These are phyloP conservation scores for Strix uralensis DNA, from an alignment of 2,113 vertebrate genomes.

Conservation along the genomic window DNA sequence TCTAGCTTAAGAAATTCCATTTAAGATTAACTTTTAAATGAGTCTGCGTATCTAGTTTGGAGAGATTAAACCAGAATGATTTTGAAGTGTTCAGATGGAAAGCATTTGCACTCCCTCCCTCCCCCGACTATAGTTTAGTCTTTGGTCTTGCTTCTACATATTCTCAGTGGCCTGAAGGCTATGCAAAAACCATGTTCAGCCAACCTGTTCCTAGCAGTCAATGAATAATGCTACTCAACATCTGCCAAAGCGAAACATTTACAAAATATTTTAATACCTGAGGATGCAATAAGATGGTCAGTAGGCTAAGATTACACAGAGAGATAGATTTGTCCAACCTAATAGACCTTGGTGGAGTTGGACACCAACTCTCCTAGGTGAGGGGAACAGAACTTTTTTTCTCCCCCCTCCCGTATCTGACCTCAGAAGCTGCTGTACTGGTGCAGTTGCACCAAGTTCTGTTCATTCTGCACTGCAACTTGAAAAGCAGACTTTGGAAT, in stretches of 20 bases:
- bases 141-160: not conserved
- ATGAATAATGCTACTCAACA: not conserved
- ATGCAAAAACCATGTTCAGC: not conserved
- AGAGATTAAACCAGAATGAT: not conserved
- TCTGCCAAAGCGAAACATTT: not conserved
- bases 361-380: not conserved
- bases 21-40: not conserved
- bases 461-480: not conserved
- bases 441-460: not conserved
- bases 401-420: not conserved
- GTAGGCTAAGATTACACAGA: not conserved
- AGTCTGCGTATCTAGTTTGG: not conserved
- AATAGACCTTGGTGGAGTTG: not conserved
- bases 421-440: not conserved
- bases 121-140: accelerated
- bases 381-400: not conserved
- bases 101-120: not conserved
- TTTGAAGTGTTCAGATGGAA: not conserved
- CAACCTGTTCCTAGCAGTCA: not conserved
- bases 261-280: not conserved
- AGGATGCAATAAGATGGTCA: not conserved
- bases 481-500: not conserved
- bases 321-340: not conserved
- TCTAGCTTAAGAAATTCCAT: not conserved
- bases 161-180: not conserved